Evolutionary conservation across 2,888 invertebrate genomes (phyloP), one percentile per base, ranked within the genome.

Genomic region (Linyphia triangularis): DNA sequence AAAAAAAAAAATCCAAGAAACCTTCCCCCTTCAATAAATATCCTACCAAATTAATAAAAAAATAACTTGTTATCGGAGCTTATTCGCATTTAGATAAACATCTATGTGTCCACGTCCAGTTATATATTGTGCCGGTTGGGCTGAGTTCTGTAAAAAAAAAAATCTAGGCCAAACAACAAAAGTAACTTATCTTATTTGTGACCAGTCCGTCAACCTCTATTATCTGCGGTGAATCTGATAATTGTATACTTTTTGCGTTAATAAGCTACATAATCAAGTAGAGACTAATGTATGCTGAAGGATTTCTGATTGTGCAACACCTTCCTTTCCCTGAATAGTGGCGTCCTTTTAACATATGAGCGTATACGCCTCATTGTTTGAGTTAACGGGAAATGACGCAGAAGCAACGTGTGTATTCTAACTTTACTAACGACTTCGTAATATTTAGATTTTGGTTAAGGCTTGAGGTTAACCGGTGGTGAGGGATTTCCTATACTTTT

Each of bases 121-220:
- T n/a, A 51, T 73, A 10, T 57, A 30, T 13, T 63, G 61, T 77
- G 63, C 16, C 33, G 67, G 10, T n/a, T 33, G 22, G 7, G 59
- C 24, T 61, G 33, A 24, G 33, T 28, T 26, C 28, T 19, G 7
- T 24, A 16, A n/a, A 28, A 69, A 33, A n/a, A 16, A 13, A 37
- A 72, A 83, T 83, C 82, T 72, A 83, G 82, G 82, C 72, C 82
- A 72, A 24, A n/a, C 63, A 77, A 77, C 69, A 69, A 61, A 51
- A 63, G 83, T 40, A 28, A 73, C 61, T 43, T 72, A n/a, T 40
- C 72, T 72, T 65, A 43, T 73, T 65, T 75, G 63, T 22, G 73
- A 40, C n/a, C 65, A 57, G 84, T 67, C 57, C 84, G 67, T 57
- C 73, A 65, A 84, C 84, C 84, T 75, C 51, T 19, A 63, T 84